Percentiles rank a stretch among this genome's conserved stretches.
These are phyloP conservation scores for Mycalesis mineus DNA, from an alignment of 2,888 invertebrate species.

Conservation along the genomic window DNA sequence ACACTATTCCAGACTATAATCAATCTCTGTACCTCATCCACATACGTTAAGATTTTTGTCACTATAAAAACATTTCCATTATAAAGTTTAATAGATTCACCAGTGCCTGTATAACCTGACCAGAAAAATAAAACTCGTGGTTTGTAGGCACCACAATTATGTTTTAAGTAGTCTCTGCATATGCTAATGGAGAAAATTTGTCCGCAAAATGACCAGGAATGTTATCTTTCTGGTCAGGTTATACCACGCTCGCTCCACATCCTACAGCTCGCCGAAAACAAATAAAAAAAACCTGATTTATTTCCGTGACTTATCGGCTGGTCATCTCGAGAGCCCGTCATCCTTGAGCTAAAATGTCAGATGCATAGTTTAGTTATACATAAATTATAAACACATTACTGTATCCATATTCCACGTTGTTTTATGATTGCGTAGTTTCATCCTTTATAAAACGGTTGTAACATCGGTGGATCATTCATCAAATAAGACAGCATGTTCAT, in stretches of 20 bases:
- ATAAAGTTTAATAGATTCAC: too few species aligned
- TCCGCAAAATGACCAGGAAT: too few species aligned
- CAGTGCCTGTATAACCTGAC: too few species aligned
- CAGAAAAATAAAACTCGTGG: too few species aligned
- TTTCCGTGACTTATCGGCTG: slow-evolving; percentile 14
- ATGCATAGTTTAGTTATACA: slow-evolving; percentile 5
- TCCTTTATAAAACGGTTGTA: background rate
- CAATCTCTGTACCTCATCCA: too few species aligned
- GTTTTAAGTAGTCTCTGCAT: too few species aligned
- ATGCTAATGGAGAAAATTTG: too few species aligned
- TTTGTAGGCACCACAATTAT: too few species aligned
- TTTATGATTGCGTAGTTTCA: background rate
- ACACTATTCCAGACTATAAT: too few species aligned
- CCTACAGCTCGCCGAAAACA: background rate
- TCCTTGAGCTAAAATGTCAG: slow-evolving; percentile 23
- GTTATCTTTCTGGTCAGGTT: too few species aligned
- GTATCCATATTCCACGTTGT: background rate
- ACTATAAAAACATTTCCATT: too few species aligned
- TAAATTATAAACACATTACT: slow-evolving; percentile 9
- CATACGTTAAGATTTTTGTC: too few species aligned
- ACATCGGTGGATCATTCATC: background rate
- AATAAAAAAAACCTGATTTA: slow-evolving; percentile 10
- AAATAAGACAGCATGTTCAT: background rate
- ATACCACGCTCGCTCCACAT: background rate
- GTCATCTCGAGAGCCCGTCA: slow-evolving; percentile 4